Evolutionary conservation across 2,888 invertebrate genomes (phyloP).

Genomic region (Amphiduros pacificus): DNA sequence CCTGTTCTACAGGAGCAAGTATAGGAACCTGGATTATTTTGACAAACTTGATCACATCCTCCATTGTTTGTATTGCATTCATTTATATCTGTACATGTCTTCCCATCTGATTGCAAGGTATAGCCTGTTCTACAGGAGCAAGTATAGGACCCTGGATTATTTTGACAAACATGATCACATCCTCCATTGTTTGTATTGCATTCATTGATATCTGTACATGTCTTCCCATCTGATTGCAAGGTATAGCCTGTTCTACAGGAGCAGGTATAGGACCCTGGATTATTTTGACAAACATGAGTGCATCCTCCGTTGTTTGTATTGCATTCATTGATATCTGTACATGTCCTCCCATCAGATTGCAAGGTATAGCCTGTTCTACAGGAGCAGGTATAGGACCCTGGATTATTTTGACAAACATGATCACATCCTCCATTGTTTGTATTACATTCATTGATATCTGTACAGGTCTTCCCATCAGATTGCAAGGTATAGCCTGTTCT

Average conservation of each 20-base stretch:
- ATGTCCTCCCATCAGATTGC: background rate
- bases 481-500: background rate
- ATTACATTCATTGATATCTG: background rate
- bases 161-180: background rate
- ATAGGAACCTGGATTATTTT: slow-evolving; percentile 3
- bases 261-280: background rate
- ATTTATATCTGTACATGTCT: slow-evolving; percentile 5
- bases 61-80: slow-evolving; percentile 9
- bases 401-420: background rate
- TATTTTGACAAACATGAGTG: background rate
- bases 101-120: background rate
- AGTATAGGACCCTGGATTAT: background rate
- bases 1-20: slow-evolving; percentile 10
- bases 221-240: background rate
- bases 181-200: background rate
- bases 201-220: background rate
- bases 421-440: background rate
- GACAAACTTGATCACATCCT: slow-evolving; percentile 14
- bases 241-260: background rate
- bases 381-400: background rate
- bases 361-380: background rate
- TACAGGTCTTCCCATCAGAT: background rate
- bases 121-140: background rate
- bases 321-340: background rate
- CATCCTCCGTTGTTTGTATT: background rate